phyloP scores from a whole-genome alignment of 2,797 vertebrate genomes.

The Rhinophrynus dorsalis region DNA sequence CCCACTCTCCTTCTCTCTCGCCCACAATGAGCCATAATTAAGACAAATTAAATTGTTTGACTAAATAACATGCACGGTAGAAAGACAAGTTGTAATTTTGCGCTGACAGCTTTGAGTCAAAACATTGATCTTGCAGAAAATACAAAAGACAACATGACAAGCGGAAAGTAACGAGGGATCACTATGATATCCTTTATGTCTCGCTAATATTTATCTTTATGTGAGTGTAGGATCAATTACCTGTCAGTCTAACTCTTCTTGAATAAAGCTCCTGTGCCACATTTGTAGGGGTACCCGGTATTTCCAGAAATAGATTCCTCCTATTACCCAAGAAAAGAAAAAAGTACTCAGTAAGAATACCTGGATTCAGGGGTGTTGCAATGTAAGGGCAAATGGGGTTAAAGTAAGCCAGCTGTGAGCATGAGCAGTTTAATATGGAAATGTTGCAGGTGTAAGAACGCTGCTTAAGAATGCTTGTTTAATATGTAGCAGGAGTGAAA shows the following conservation, averaged over 20 bases:
- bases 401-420: too few species aligned
- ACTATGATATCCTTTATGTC: not conserved
- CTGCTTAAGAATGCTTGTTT: too few species aligned
- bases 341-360: too few species aligned
- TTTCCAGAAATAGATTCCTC: too few species aligned
- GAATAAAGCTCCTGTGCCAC: too few species aligned
- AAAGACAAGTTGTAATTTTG: slow-evolving; percentile 40
- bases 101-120: slow-evolving; percentile 44
- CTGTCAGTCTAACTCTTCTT: not conserved
- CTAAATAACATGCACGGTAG: slow-evolving; percentile 24
- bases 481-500: too few species aligned
- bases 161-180: slow-evolving; percentile 19
- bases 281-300: too few species aligned
- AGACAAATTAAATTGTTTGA: slow-evolving; percentile 26
- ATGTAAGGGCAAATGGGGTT: too few species aligned
- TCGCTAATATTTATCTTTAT: not conserved
- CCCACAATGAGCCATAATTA: slow-evolving; percentile 6
- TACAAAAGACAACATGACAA: slow-evolving; percentile 9
- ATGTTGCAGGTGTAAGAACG: too few species aligned
- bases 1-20: not conserved
- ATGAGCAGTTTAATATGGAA: too few species aligned
- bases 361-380: too few species aligned
- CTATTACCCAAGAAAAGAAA: too few species aligned
- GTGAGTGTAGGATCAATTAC: not conserved
- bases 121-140: slow-evolving; percentile 38